These are phyloP conservation scores for Nipponia nippon DNA, from an alignment of 2,113 vertebrate genomes.

Conservation along the genomic window DNA sequence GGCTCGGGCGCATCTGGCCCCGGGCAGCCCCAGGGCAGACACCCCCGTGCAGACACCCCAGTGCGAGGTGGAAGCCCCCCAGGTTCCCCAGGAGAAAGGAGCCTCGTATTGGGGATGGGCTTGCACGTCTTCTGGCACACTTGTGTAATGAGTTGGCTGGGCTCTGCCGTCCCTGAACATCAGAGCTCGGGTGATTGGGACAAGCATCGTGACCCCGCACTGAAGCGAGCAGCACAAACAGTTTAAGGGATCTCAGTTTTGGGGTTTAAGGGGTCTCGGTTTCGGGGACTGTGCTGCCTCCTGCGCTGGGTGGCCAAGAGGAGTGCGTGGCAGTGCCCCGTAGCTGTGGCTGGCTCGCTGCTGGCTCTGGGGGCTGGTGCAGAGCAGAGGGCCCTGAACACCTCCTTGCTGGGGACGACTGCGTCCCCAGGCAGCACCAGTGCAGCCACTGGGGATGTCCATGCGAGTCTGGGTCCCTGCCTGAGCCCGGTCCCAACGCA, in stretches of 20 bases:
- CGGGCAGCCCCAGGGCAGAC: not conserved
- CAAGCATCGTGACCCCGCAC: fast-evolving
- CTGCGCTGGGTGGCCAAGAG: not conserved
- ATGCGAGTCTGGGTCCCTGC: fast-evolving
- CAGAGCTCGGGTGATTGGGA: fast-evolving
- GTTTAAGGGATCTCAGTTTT: too few relatives aligned
- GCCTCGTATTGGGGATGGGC: fast-evolving
- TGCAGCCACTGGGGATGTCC: not conserved
- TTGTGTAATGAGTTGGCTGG: not conserved
- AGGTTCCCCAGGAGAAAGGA: not conserved
- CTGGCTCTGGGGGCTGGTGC: not conserved
- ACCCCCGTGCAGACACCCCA: fast-evolving
- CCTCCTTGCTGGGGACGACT: not conserved
- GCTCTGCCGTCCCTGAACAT: not conserved
- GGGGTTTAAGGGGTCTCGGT: not conserved
- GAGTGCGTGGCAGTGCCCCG: fast-evolving
- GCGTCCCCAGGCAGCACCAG: fast-evolving
- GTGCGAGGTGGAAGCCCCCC: not conserved
- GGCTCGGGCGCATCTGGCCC: not conserved
- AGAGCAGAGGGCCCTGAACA: not conserved
- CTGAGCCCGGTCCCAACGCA: not conserved
- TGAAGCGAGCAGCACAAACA: not conserved
- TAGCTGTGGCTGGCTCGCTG: not conserved
- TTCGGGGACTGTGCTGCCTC: not conserved
- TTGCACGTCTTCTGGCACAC: not conserved